Percentiles rank a stretch among this genome's conserved stretches.
phyloP scores from a whole-genome alignment of 2,113 vertebrate species.

The Trematocara macrostoma region DNA sequence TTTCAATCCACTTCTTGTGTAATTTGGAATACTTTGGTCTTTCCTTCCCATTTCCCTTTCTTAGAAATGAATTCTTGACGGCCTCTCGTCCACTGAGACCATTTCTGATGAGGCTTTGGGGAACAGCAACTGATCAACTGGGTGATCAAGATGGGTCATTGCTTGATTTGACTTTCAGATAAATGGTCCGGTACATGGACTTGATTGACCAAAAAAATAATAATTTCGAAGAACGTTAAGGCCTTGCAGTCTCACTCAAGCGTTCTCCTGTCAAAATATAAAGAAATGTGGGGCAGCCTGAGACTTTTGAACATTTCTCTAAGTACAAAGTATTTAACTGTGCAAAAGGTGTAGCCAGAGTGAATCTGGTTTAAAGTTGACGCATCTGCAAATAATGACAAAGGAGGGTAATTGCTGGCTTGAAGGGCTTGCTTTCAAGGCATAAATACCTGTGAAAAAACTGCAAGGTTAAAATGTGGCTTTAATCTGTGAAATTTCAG shows the following conservation, averaged over 20 bases:
- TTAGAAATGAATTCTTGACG: not conserved
- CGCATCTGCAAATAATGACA: not conserved
- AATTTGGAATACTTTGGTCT: not conserved
- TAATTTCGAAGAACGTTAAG: not conserved
- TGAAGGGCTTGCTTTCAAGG: not conserved
- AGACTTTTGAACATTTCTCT: not conserved
- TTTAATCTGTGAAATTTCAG: not conserved
- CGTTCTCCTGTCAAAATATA: not conserved
- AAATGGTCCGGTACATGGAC: not conserved
- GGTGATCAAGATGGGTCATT: not conserved
- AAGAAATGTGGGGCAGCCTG: not conserved
- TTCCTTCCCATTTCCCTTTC: not conserved
- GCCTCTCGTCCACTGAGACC: not conserved
- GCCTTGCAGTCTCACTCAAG: not conserved
- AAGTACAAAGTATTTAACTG: not conserved
- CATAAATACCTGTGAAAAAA: not conserved
- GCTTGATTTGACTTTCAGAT: not conserved
- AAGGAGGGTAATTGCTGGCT: not conserved
- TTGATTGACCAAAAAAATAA: not conserved
- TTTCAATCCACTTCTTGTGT: not conserved
- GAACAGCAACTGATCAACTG: not conserved
- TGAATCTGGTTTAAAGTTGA: not conserved
- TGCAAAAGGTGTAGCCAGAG: not conserved
- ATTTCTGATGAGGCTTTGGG: not conserved
- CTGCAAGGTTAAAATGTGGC: not conserved